Percentiles rank a stretch among this genome's conserved stretches.
phyloP scores from a whole-genome alignment of 2,797 vertebrate genomes.

The Myripristis murdjan region DNA sequence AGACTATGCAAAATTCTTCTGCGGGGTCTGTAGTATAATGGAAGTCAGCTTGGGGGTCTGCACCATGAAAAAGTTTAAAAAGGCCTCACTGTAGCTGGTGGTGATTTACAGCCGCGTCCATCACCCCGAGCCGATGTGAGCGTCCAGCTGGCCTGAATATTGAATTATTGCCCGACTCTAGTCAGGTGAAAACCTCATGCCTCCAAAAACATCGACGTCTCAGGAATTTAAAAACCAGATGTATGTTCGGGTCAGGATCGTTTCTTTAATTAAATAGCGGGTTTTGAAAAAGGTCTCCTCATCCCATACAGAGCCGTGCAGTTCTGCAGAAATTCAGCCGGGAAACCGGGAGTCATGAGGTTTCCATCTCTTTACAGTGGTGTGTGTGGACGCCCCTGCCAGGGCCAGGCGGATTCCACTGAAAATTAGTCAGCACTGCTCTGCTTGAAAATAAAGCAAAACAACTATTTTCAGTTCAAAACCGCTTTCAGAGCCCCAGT shows the following conservation, averaged over 20 bases:
- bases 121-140: too few species aligned
- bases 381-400: not conserved
- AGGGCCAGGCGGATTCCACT: slow-evolving; percentile 32
- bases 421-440: slow-evolving; percentile 22
- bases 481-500: slow-evolving; percentile 18
- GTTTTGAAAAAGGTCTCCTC: not conserved
- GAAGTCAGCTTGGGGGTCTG: too few species aligned
- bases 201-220: not conserved
- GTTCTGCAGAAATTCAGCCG: not conserved
- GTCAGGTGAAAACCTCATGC: not conserved
- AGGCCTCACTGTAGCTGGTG: not conserved
- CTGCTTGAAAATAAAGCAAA: slow-evolving; percentile 44
- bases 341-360: not conserved
- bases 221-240: too few species aligned
- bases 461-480: slow-evolving; percentile 43
- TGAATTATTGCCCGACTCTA: too few species aligned
- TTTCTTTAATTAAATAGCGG: too few species aligned
- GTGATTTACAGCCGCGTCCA: too few species aligned
- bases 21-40: too few species aligned
- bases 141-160: too few species aligned
- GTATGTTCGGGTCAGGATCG: too few species aligned
- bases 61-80: too few species aligned
- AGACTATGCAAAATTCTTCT: too few species aligned
- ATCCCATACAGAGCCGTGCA: not conserved
- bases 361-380: not conserved